Evolutionary conservation across 2,888 invertebrate genomes (phyloP).

Genomic region (Petrolisthes cinctipes): DNA sequence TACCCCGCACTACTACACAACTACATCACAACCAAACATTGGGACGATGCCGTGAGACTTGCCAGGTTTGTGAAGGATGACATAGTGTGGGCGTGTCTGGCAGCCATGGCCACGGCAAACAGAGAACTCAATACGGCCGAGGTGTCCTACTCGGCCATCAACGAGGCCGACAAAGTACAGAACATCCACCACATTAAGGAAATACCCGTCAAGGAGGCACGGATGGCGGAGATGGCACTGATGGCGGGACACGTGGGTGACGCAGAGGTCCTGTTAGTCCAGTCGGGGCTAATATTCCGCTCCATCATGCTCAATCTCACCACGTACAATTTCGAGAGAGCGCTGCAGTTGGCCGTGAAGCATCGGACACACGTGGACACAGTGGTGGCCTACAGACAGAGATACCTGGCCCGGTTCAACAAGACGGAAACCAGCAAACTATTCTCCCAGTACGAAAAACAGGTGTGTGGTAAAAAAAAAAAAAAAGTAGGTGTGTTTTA

Average conservation of each 20-base stretch:
- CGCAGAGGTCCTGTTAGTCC: constrained; percentile 80
- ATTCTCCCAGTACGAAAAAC: constrained; percentile 72
- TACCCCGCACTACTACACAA: constrained; percentile 77
- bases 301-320: constrained; percentile 81
- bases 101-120: constrained; percentile 88
- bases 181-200: constrained; percentile 84
- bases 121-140: constrained; percentile 91
- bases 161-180: constrained; percentile 86
- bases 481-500: too few species aligned
- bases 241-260: constrained; percentile 79
- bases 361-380: constrained; percentile 81
- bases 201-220: constrained; percentile 69
- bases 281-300: constrained; percentile 78
- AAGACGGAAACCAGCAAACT: constrained; percentile 75
- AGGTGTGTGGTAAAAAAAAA: constrained; percentile 68
- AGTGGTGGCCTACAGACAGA: constrained; percentile 77
- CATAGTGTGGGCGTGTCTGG: constrained; percentile 91
- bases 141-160: constrained; percentile 93
- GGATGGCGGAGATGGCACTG: constrained; percentile 78
- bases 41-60: constrained; percentile 87
- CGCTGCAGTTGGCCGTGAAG: constrained; percentile 80
- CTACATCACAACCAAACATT: constrained; percentile 81
- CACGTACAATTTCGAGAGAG: constrained; percentile 82
- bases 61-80: constrained; percentile 76
- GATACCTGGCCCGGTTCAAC: constrained; percentile 72